phyloP scores from a whole-genome alignment of 2,888 invertebrate genomes.

The Aphidoletes aphidimyza region DNA sequence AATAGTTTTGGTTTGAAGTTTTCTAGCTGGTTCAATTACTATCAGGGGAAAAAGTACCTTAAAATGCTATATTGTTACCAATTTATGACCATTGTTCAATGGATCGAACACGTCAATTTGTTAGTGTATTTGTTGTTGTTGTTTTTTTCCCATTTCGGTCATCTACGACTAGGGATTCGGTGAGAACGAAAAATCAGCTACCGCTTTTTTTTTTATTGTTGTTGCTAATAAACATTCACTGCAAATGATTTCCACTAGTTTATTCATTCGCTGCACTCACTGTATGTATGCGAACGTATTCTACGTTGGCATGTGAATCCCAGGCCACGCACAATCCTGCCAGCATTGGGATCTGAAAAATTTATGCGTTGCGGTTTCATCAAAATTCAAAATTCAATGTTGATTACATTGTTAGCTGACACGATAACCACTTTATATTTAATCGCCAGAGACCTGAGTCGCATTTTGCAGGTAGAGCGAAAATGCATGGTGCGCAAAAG shows the following conservation, averaged over 20 bases:
- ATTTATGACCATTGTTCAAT: constrained; percentile 19
- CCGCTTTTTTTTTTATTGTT: not conserved
- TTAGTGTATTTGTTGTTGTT: not conserved
- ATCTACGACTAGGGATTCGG: not conserved
- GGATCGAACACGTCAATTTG: not conserved
- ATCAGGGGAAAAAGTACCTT: not conserved
- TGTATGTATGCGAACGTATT: too few relatives aligned
- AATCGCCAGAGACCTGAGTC: constrained; percentile 8
- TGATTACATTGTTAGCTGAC: not conserved
- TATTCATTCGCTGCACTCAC: not conserved
- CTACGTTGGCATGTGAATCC: too few relatives aligned
- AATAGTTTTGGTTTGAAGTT: not conserved
- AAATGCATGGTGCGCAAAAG: too few relatives aligned
- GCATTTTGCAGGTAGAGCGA: not conserved
- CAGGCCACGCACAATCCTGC: not conserved
- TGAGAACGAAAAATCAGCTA: constrained; percentile 11
- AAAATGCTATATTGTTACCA: not conserved
- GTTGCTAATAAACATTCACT: not conserved
- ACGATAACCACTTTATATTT: constrained; percentile 31
- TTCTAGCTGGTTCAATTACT: not conserved
- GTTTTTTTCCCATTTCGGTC: not conserved
- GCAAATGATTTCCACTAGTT: not conserved
- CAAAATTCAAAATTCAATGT: constrained; percentile 10
- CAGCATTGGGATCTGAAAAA: not conserved
- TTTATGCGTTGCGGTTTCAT: constrained; percentile 11